phyloP scores from a whole-genome alignment of 2,797 vertebrate species.

The Holocentrus rufus region DNA sequence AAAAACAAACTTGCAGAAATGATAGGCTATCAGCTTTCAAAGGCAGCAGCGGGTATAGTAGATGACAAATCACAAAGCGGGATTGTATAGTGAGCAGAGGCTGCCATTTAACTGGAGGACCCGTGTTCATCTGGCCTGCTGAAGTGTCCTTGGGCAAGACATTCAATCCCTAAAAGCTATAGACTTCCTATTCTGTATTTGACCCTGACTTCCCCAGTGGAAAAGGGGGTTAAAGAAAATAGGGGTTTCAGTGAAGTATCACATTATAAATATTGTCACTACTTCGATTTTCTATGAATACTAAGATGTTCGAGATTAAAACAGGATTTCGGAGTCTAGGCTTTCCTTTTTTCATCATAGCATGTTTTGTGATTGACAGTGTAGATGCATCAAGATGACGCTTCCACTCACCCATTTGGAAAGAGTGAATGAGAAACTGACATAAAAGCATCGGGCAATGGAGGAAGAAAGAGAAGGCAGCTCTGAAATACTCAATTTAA shows the following conservation, averaged over 20 bases:
- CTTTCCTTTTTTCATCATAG: too few relatives aligned
- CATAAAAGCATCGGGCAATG: too few relatives aligned
- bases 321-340: not conserved
- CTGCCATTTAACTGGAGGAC: too few relatives aligned
- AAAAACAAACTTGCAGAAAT: slow-evolving; percentile 28
- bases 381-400: too few relatives aligned
- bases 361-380: not conserved
- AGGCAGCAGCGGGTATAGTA: slow-evolving; percentile 12
- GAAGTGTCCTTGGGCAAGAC: too few relatives aligned
- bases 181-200: too few relatives aligned
- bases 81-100: not conserved
- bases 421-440: too few relatives aligned
- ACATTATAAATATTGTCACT: slow-evolving; percentile 20
- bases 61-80: slow-evolving; percentile 30
- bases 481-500: not conserved
- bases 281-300: slow-evolving; percentile 16
- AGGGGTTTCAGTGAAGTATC: slow-evolving; percentile 1
- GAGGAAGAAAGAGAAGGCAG: not conserved
- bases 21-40: slow-evolving; percentile 15
- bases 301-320: not conserved
- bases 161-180: too few relatives aligned
- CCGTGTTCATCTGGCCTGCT: too few relatives aligned
- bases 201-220: too few relatives aligned
- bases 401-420: too few relatives aligned
- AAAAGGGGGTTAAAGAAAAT: too few relatives aligned